These are phyloP conservation scores for Felis chaus DNA, from an alignment of 2,113 vertebrate genomes.

Conservation along the genomic window DNA sequence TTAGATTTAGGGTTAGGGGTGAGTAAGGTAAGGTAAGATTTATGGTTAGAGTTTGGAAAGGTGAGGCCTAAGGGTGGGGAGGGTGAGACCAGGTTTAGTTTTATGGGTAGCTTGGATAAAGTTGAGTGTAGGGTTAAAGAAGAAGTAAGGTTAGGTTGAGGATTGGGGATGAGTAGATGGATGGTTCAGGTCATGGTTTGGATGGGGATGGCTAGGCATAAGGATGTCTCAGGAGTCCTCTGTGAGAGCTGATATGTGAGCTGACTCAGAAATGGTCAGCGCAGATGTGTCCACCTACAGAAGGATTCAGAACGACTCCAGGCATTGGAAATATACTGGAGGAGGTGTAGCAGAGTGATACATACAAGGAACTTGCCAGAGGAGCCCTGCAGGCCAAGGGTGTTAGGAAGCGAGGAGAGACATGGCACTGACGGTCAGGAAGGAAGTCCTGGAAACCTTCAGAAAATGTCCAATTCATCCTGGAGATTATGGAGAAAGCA, in stretches of 20 bases:
- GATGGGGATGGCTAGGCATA: background rate
- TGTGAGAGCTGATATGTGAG: background rate
- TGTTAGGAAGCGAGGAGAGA: background rate
- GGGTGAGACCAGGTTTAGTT: background rate
- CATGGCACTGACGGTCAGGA: too few species aligned
- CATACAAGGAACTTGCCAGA: background rate
- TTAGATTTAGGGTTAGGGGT: background rate
- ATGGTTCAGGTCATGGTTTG: background rate
- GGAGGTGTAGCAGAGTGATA: background rate
- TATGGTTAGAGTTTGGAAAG: background rate
- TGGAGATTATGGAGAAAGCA: background rate
- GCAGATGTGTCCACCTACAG: fast-evolving
- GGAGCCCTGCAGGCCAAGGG: fast-evolving
- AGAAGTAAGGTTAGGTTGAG: background rate
- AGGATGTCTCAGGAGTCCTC: background rate
- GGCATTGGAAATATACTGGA: fast-evolving
- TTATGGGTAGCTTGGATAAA: background rate
- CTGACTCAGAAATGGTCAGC: background rate
- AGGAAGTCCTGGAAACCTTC: too few species aligned
- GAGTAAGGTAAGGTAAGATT: background rate
- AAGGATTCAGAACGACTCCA: background rate
- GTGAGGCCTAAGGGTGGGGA: background rate
- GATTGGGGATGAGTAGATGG: background rate
- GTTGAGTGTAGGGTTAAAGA: background rate
- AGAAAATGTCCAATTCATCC: background rate